Base-by-base conservation (phyloP, 2,113 vertebrate genomes). In the Marmota monax region DNA sequence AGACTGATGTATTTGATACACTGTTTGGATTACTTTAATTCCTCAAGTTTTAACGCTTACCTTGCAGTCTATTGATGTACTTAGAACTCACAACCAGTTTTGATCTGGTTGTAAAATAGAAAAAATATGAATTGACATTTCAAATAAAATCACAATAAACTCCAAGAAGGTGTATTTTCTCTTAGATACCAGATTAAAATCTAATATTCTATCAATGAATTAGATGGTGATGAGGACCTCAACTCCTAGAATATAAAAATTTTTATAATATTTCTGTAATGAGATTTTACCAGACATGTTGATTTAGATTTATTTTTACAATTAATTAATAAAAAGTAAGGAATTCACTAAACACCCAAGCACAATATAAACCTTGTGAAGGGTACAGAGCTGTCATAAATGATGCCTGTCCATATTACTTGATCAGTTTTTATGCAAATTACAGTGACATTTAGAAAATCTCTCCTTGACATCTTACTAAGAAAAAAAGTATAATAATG, bases 1-100 rank as follows among this genome's bases (percentile, higher is more conserved):
- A 92, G 96, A 94, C 51, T 85, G 67, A 94, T 85, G 1, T n/a
- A 61, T 87, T 63, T 76, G 25, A 92, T 86, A 92, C 58, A 89
- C 74, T 86, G n/a, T 34, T 69, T 88, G 56, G 61, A 95, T 89
- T 56, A 37, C 25, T 86, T 95, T 95, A 80, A 32, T 73, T 92
- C 65, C 29, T 96, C 70, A 79, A 91, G 74, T 11, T 34, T 91
- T 56, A 88, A 90, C 17, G 18, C 22, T 90, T 97, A 61, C 34
- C 18, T 90, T 82, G 7, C 4, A 83, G 51, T 58, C 69, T 90
- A 96, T 90, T 3, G 37, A 90, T 96, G 74, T 90, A 42, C n/a
- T 73, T 79, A 93, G 0, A 92, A 80, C 27, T 76, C 18, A 39
- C 95, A 92, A 93, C 25, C 14, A 97, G 73, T 42, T 92, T 95